A percentile compares a stretch with the other conserved stretches of the same genome.
These are phyloP conservation scores for Crocallis elinguaria DNA, from an alignment of 2,888 invertebrate genomes.

Conservation along the genomic window DNA sequence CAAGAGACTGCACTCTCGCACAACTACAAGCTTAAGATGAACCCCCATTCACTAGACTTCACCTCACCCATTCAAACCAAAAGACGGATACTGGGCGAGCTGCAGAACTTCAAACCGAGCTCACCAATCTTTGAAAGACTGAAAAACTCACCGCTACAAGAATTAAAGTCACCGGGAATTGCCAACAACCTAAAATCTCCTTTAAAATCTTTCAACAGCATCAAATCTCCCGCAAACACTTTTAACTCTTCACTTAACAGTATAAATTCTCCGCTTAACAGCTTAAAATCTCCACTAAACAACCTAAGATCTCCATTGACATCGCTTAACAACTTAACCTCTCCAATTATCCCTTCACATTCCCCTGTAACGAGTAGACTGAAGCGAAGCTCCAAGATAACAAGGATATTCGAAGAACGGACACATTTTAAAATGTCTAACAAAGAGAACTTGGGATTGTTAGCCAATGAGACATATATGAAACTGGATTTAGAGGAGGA, in stretches of 20 bases:
- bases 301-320: constrained; percentile 45
- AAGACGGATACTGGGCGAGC: constrained; percentile 66
- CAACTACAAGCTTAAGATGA: constrained; percentile 74
- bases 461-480: constrained; percentile 55
- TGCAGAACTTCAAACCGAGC: constrained; percentile 37
- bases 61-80: constrained; percentile 60
- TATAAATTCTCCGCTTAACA: constrained; percentile 2
- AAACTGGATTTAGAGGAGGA: constrained; percentile 73
- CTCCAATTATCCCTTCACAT: constrained; percentile 31
- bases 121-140: constrained; percentile 59
- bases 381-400: constrained; percentile 58
- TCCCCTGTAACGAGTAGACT: constrained; percentile 50
- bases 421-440: constrained; percentile 66
- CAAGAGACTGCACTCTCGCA: constrained; percentile 64
- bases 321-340: constrained; percentile 26
- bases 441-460: constrained; percentile 61
- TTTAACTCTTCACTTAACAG: constrained; percentile 11
- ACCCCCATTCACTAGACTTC: constrained; percentile 70
- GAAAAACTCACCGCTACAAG: constrained; percentile 38
- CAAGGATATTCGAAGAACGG: constrained; percentile 69
- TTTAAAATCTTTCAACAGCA: background rate
- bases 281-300: constrained; percentile 7
- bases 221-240: constrained; percentile 9
- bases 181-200: constrained; percentile 8
- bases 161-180: background rate